phyloP scores from a whole-genome alignment of 2,797 vertebrate genomes.

The Danio aesculapii region DNA sequence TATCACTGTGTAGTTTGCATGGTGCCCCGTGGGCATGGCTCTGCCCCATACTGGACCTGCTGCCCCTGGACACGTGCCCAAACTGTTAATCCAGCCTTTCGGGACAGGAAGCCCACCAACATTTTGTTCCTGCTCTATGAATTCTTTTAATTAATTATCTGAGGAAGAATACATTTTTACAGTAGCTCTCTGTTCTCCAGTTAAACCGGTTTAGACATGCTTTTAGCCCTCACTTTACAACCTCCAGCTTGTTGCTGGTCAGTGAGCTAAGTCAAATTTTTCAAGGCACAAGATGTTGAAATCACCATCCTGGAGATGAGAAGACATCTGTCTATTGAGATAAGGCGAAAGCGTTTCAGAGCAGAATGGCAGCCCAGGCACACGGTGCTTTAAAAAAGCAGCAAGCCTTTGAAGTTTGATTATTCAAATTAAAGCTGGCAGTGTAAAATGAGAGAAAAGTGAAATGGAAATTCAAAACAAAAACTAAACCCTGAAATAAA shows the following conservation, averaged over 20 bases:
- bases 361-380: constrained; percentile 43
- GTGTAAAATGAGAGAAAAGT: constrained; percentile 48
- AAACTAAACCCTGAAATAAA: constrained; percentile 67
- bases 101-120: neutral
- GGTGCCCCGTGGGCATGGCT: neutral
- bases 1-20: neutral
- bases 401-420: constrained; percentile 60
- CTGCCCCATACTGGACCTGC: neutral
- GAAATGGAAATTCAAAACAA: constrained; percentile 60
- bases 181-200: neutral
- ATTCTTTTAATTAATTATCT: neutral
- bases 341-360: constrained; percentile 65
- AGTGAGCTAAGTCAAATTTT: constrained; percentile 56
- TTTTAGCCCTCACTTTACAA: neutral
- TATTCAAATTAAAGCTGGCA: constrained; percentile 60
- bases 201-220: neutral
- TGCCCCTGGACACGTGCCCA: neutral
- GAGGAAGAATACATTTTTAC: neutral
- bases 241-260: constrained; percentile 12
- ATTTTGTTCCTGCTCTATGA: neutral
- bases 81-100: neutral
- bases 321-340: constrained; percentile 66
- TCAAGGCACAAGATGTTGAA: constrained; percentile 57
- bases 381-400: constrained; percentile 55
- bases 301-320: constrained; percentile 61